Evolutionary conservation across 2,888 invertebrate genomes (phyloP), one percentile per base, ranked within the genome.

Genomic region (Creontiades dilutus): DNA sequence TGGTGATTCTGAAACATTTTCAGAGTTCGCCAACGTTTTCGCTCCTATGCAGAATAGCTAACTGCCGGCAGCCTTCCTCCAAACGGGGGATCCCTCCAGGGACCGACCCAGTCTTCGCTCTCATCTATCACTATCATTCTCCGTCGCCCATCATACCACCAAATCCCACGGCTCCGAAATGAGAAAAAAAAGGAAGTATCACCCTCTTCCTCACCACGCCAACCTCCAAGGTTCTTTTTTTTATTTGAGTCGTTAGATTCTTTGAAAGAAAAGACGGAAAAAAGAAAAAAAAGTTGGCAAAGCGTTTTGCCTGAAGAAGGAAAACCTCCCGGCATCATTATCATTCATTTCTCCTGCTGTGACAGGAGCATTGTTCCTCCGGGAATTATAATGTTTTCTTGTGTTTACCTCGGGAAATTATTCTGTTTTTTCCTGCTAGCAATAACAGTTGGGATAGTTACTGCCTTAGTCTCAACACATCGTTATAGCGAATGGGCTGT

Each of bases 171-270:
- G 61, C 68, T n/a, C n/a, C 57, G 7, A 16, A 7, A n/a, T 16
- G 57, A 57, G 37, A 37, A 37, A 37, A 37, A 37, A 37, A 23
- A 68, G 68, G 19, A 68, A 57, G n/a, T 57, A 57, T n/a, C 14
- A 52, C 13, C 57, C 68, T 13, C 13, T 23, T 23, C 19, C 23
- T 12, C 68, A 23, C 68, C 68, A 68, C 52, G 13, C 52, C 13
- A 52, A 52, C 13, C 52, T 5, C 52, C 52, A 68, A 68, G 7
- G 27, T 23, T 2, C 16, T 1, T 68, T 68, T 23, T 68, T 68
- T 23, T 68, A 68, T 68, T 68, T 27, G 68, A 23, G 68, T 68
- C 68, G 68, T 68, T 68, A 68, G 68, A 68, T 68, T 23, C 68
- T 4, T n/a, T 1, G 68, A 7, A 68, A 68, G 23, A 68, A 68